These are phyloP conservation scores for Columba livia DNA, from an alignment of 2,113 vertebrate genomes.

Conservation along the genomic window DNA sequence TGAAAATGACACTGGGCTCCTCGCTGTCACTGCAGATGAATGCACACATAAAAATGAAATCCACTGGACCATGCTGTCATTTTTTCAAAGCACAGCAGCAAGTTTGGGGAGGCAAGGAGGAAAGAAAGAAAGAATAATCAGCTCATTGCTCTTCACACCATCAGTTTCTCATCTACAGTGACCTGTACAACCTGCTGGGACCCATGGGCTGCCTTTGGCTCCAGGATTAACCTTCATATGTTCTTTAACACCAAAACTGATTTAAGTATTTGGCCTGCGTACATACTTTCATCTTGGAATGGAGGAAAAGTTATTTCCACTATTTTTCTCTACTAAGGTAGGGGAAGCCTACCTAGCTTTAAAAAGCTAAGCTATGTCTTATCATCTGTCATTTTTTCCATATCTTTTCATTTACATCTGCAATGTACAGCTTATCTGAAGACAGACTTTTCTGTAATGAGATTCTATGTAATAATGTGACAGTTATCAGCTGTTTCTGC, in stretches of 20 bases:
- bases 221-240: neutral
- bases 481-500: neutral
- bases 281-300: neutral
- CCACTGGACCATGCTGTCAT: neutral
- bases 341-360: neutral
- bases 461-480: neutral
- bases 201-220: neutral
- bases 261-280: neutral
- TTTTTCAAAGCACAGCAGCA: neutral
- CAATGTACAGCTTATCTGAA: neutral
- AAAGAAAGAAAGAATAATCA: neutral
- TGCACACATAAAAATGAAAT: constrained; percentile 7
- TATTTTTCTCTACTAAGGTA: neutral
- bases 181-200: neutral
- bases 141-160: neutral
- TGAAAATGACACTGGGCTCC: neutral
- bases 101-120: neutral
- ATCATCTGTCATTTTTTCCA: neutral
- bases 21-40: neutral
- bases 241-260: neutral
- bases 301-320: neutral
- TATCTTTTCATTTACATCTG: neutral
- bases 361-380: neutral
- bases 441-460: neutral
- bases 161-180: neutral